These are phyloP conservation scores for Lytechinus variegatus DNA, from an alignment of 35 echinoderm and acorn worm genomes.

Conservation along the genomic window DNA sequence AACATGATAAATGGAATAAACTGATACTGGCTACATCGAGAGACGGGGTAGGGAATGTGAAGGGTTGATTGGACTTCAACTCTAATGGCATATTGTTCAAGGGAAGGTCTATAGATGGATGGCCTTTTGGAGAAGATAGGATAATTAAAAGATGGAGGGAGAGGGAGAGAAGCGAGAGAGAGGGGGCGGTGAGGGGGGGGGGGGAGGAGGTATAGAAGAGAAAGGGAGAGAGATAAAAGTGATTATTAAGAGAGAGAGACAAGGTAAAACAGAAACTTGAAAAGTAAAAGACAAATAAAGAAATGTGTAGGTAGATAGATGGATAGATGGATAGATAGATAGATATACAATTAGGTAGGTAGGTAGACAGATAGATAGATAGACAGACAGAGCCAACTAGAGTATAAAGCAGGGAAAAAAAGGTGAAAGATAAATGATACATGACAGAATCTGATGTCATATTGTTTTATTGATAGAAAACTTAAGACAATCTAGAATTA, in stretches of 20 bases:
- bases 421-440: too few relatives aligned
- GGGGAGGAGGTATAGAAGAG: background rate
- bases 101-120: background rate
- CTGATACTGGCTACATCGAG: background rate
- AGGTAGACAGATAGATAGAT: too few relatives aligned
- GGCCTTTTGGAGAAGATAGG: background rate
- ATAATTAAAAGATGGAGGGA: background rate
- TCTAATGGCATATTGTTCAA: constrained; percentile 22
- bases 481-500: background rate
- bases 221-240: background rate
- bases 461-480: too few relatives aligned
- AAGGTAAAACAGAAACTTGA: background rate
- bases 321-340: too few relatives aligned
- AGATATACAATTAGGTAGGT: background rate
- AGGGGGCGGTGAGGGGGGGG: background rate
- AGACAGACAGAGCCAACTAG: too few relatives aligned
- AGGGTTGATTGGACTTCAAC: background rate
- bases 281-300: background rate
- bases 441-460: too few relatives aligned
- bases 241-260: background rate
- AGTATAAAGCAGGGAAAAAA: too few relatives aligned
- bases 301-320: background rate
- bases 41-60: background rate
- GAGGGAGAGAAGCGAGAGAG: background rate
- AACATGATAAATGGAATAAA: constrained; percentile 17